Conservation (phyloP, 2,888 invertebrate species). For the Cephus rjabovi region DNA sequence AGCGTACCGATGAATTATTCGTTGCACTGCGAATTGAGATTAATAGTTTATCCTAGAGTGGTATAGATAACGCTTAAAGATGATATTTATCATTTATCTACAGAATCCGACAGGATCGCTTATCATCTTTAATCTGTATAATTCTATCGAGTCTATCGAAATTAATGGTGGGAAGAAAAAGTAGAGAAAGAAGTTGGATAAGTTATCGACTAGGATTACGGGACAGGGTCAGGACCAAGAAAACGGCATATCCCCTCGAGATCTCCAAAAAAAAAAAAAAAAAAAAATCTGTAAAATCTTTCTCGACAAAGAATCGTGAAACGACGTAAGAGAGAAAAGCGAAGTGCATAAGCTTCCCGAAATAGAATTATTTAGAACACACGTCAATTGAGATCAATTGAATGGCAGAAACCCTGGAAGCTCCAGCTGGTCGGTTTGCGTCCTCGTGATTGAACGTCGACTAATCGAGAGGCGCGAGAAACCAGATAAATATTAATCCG, state of each 20-base stretch:
- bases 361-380: constrained; percentile 46
- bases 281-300: neutral
- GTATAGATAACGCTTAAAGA: neutral
- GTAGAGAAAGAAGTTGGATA: neutral
- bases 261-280: neutral
- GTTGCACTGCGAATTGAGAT: neutral
- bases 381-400: constrained; percentile 59
- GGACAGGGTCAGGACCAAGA: neutral
- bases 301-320: neutral
- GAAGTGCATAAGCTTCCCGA: neutral
- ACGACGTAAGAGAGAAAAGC: neutral
- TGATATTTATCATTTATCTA: neutral
- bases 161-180: too few relatives aligned
- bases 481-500: neutral
- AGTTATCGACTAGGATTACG: neutral
- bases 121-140: too few relatives aligned
- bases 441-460: neutral
- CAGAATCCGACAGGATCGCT: neutral
- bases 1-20: neutral
- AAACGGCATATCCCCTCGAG: neutral
- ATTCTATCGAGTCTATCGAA: too few relatives aligned
- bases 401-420: constrained; percentile 13
- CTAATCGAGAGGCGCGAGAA: neutral
- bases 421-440: neutral
- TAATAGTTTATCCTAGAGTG: neutral